Conservation (phyloP, 1,140 invertebrate species). For the Apis dorsata region DNA sequence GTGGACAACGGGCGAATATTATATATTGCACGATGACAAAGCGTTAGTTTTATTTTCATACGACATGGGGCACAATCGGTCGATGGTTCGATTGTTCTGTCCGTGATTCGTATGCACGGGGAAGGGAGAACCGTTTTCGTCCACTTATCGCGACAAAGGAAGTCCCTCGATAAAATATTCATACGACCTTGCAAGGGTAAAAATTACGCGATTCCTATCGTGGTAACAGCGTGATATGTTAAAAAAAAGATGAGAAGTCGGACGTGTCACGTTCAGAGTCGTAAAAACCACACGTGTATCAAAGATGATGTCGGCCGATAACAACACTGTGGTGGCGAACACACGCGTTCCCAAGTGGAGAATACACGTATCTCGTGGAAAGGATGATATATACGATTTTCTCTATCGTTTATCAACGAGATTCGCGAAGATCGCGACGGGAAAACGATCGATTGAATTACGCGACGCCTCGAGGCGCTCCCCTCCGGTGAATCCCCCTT, state of each 20-base stretch:
- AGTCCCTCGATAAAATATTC: slow-evolving; percentile 36
- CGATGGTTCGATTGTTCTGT: not conserved
- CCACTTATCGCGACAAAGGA: slow-evolving; percentile 38
- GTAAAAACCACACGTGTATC: slow-evolving; percentile 36
- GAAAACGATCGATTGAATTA: slow-evolving; percentile 26
- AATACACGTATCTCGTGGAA: not conserved
- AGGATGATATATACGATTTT: slow-evolving; percentile 1
- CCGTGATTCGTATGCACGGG: slow-evolving; percentile 16
- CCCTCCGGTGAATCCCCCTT: slow-evolving; percentile 5
- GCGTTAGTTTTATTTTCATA: not conserved
- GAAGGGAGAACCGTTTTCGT: slow-evolving; percentile 2
- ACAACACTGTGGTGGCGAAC: not conserved
- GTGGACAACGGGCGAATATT: not conserved
- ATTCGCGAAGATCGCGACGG: not conserved
- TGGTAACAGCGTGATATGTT: slow-evolving; percentile 13
- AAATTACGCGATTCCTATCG: slow-evolving; percentile 41
- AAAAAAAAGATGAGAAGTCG: slow-evolving; percentile 31
- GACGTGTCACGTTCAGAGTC: slow-evolving; percentile 29
- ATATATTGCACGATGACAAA: not conserved
- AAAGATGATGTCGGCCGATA: slow-evolving; percentile 22
- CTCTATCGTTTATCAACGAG: slow-evolving; percentile 21
- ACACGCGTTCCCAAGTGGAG: not conserved
- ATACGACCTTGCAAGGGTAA: slow-evolving; percentile 4
- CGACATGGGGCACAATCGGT: not conserved
- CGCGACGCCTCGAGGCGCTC: not conserved